Percentiles rank a stretch among this genome's conserved stretches.
phyloP scores from a whole-genome alignment of 35 echinoderm and acorn worm genomes.

The Ophioderma brevispina region DNA sequence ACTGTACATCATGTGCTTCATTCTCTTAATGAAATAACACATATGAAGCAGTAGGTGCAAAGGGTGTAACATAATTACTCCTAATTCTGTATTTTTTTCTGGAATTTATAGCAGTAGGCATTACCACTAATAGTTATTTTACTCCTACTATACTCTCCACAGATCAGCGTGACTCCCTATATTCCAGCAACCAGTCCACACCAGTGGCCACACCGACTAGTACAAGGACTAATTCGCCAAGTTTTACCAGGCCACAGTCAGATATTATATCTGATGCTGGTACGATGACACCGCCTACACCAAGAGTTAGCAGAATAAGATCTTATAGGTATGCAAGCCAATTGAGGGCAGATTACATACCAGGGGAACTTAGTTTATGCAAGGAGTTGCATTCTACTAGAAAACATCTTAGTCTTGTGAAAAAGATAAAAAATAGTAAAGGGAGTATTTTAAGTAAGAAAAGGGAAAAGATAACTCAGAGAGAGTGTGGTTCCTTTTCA shows the following conservation, averaged over 20 bases:
- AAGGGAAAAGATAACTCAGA: no score
- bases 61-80: no score
- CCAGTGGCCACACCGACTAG: conserved; percentile 64
- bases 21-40: not conserved
- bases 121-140: no score
- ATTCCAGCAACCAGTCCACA: conserved; percentile 63
- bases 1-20: no score
- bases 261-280: conserved; percentile 76
- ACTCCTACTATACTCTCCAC: not conserved
- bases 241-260: conserved; percentile 47
- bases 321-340: conserved; percentile 59
- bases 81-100: not conserved
- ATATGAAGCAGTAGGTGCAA: not conserved
- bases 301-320: conserved; percentile 82
- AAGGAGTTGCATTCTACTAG: no score
- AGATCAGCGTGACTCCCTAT: conserved; percentile 54
- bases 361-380: no score
- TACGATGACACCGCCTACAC: conserved; percentile 92
- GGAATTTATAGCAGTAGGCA: no score
- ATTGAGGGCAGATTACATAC: no score
- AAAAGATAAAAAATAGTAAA: no score
- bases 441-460: no score
- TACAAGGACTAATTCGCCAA: conserved; percentile 80
- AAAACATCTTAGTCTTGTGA: no score
- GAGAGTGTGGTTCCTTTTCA: no score